A percentile compares a stretch with the other conserved stretches of the same genome.
phyloP scores from a whole-genome alignment of 2,113 vertebrate species.

The Andinoacara biseriatus region DNA sequence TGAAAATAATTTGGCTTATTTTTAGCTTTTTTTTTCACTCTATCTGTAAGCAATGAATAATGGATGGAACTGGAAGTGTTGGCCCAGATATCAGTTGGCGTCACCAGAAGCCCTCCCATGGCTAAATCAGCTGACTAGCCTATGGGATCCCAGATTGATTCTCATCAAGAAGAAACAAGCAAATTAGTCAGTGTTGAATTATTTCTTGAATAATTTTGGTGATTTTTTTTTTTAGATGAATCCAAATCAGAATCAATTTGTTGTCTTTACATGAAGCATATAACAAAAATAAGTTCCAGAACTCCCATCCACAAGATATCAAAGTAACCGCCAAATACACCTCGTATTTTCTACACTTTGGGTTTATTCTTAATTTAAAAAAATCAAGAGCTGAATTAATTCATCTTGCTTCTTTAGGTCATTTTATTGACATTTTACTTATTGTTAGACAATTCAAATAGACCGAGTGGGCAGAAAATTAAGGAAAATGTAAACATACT shows the following conservation, averaged over 20 bases:
- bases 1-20: not conserved
- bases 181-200: not conserved
- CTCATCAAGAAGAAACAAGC: not conserved
- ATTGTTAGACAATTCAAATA: not conserved
- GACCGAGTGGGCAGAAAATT: not conserved
- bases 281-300: no score
- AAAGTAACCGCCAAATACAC: not conserved
- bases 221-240: not conserved
- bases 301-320: no score
- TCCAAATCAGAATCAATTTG: no score
- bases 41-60: not conserved
- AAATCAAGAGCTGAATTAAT: rapidly evolving
- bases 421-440: not conserved
- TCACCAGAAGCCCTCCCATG: no score
- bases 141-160: not conserved
- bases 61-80: not conserved
- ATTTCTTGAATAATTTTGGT: not conserved
- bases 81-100: not conserved
- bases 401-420: not conserved
- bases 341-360: not conserved
- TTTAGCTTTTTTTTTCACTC: not conserved
- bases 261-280: no score
- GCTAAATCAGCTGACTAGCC: not conserved
- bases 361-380: not conserved
- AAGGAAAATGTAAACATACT: not conserved